A percentile compares a stretch with the other conserved stretches of the same genome.
These are phyloP conservation scores for Leptopilina boulardi DNA, from an alignment of 1,140 invertebrate species.

Conservation along the genomic window DNA sequence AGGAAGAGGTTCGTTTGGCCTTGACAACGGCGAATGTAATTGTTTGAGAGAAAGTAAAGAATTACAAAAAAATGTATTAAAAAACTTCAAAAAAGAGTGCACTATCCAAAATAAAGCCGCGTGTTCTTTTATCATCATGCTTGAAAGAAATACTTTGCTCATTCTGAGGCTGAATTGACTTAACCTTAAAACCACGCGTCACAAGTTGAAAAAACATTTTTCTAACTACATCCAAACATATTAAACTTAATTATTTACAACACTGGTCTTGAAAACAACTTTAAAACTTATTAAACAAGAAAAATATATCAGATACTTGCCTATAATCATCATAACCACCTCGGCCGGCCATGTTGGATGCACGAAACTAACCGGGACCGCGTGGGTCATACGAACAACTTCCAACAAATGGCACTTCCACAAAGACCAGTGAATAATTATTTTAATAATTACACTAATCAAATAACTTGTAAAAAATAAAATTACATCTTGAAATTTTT, in stretches of 20 bases:
- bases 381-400: slow-evolving; percentile 54
- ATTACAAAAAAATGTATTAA: background rate
- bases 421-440: background rate
- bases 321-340: slow-evolving; percentile 74
- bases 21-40: background rate
- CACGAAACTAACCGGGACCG: slow-evolving; percentile 70
- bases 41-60: background rate
- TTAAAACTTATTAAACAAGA: background rate
- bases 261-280: background rate
- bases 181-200: slow-evolving; percentile 65
- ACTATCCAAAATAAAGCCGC: slow-evolving; percentile 65
- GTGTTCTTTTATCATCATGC: slow-evolving; percentile 55
- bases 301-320: slow-evolving; percentile 65
- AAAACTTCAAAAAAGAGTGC: slow-evolving; percentile 12
- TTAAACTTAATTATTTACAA: background rate
- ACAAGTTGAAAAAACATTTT: slow-evolving; percentile 15
- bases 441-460: background rate
- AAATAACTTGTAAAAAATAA: background rate
- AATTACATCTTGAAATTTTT: background rate
- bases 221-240: background rate
- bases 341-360: slow-evolving; percentile 77
- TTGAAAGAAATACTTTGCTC: slow-evolving; percentile 52
- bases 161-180: slow-evolving; percentile 54
- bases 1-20: background rate
- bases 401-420: background rate